Conservation (phyloP, 2,888 invertebrate species). For the Sympetrum striolatum region DNA sequence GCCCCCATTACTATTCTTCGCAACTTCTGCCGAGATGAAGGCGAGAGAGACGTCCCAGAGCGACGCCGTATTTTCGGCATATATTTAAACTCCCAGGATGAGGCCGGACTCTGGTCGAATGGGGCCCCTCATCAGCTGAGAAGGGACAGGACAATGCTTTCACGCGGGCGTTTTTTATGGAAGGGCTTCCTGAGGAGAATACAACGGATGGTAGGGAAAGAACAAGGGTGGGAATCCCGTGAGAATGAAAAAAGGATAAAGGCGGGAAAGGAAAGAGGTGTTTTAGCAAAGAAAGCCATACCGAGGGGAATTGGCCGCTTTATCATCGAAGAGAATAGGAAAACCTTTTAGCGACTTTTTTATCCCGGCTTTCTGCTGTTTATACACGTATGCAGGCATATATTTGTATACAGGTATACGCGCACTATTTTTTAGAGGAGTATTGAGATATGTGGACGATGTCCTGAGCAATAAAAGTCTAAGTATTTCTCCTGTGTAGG, state of each 20-base stretch:
- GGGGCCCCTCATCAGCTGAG: neutral
- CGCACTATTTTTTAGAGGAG: neutral
- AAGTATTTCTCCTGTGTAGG: too few relatives aligned
- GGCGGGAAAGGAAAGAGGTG: neutral
- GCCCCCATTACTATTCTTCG: too few relatives aligned
- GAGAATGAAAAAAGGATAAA: neutral
- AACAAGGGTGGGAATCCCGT: neutral
- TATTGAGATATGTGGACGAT: too few relatives aligned
- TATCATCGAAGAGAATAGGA: neutral
- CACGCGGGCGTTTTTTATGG: neutral
- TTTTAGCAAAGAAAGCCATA: neutral
- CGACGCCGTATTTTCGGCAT: neutral
- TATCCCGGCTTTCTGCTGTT: neutral
- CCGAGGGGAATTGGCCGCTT: neutral
- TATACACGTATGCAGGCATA: neutral
- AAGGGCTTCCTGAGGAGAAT: neutral
- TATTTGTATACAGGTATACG: neutral
- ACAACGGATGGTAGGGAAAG: neutral
- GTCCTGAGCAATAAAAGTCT: too few relatives aligned
- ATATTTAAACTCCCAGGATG: neutral
- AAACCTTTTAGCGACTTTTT: neutral
- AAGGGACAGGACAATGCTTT: neutral
- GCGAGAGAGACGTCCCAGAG: too few relatives aligned
- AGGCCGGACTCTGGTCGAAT: neutral
- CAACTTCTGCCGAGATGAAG: too few relatives aligned